Conservation (phyloP, 1,140 invertebrate genomes). For the Schlechtendalia chinensis region DNA sequence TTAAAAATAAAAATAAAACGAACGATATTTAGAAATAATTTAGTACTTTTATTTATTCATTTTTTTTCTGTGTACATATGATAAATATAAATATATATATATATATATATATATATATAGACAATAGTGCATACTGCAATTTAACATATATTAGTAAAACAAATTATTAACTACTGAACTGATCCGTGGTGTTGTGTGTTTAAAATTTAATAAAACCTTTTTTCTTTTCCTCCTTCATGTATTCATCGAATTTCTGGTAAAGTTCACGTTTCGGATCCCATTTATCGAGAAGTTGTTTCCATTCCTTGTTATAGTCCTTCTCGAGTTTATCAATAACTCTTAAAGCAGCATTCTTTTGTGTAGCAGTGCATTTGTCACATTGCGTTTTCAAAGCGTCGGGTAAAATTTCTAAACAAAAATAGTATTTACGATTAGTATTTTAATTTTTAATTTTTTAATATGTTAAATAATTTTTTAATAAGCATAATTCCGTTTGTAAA, state of each 20-base stretch:
- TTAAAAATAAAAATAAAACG: background rate
- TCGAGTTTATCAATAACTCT: conserved; percentile 53
- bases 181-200: background rate
- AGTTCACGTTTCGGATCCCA: conserved; percentile 65
- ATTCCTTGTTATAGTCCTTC: conserved; percentile 63
- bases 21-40: background rate
- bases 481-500: no score
- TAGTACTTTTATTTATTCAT: background rate
- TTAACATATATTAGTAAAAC: background rate
- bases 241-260: conserved; percentile 55
- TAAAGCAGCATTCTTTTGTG: conserved; percentile 60
- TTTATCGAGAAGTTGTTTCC: conserved; percentile 59
- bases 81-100: no score
- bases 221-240: conserved; percentile 26
- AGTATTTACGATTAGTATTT: background rate
- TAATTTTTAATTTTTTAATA: background rate
- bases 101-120: background rate
- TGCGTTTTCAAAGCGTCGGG: conserved; percentile 63
- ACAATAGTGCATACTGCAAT: background rate
- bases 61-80: conserved; percentile 6
- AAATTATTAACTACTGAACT: conserved; percentile 4
- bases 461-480: no score
- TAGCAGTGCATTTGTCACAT: conserved; percentile 65
- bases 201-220: conserved; percentile 19
- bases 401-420: conserved; percentile 46